Base-by-base conservation (phyloP, 1,140 invertebrate genomes). In the Catajapyx aquilonaris region DNA sequence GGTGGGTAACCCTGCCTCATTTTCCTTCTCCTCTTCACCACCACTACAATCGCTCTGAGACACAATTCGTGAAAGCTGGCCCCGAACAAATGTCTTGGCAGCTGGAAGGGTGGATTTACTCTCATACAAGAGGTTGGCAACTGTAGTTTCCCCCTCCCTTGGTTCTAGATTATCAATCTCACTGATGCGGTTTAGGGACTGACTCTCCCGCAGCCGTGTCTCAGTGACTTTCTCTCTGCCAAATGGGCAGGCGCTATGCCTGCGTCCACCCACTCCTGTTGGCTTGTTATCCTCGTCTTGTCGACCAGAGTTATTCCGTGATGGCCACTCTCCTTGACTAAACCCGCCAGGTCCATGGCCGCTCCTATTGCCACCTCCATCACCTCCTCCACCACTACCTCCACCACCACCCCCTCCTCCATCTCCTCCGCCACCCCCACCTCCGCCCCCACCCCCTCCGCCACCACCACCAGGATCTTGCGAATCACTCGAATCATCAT, bases 111-210 rank as follows among this genome's bases (percentile, higher is more conserved):
- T n/a, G n/a, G n/a, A n/a, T n/a, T n/a, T n/a, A n/a, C n/a, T n/a
- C n/a, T n/a, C n/a, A n/a, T n/a, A n/a, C n/a, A n/a, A n/a, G n/a
- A n/a, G n/a, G n/a, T n/a, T n/a, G n/a, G n/a, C n/a, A n/a, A n/a
- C n/a, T n/a, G n/a, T n/a, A n/a, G n/a, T n/a, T n/a, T n/a, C n/a
- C n/a, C n/a, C n/a, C n/a, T n/a, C n/a, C n/a, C n/a, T n/a, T n/a
- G n/a, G n/a, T 20, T 37, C 34, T 13, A 36, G 38, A 5, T 76
- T 74, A 47, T 76, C 72, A 11, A 76, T 73, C 54, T 81, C 77
- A 9, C 77, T 79, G 28, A 84, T 83, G 19, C 78, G 64, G 52
- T 84, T 81, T 17, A 84, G 53, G 5, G 77, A 81, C 46, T 81
- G 77, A 47, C 75, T 79, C 56, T 81, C 78, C 5, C 78, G 58